phyloP scores from a whole-genome alignment of 2,888 invertebrate species.

The Drosophila hamatofila region DNA sequence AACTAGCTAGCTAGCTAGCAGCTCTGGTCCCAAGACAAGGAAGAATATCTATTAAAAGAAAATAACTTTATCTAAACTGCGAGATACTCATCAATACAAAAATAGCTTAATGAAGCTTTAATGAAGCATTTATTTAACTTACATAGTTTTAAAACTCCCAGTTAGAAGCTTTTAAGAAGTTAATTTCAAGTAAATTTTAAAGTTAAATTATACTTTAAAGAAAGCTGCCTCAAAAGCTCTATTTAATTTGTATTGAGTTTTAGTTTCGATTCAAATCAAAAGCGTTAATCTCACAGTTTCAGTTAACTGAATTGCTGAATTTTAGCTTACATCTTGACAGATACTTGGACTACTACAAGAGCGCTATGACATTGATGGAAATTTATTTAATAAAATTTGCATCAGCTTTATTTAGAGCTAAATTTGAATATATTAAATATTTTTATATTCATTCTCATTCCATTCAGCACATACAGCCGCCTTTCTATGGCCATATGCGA shows the following conservation, averaged over 20 bases:
- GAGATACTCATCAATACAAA: constrained; percentile 18
- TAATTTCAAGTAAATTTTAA: background rate
- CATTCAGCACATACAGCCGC: background rate
- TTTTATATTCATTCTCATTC: background rate
- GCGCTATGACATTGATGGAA: too few species aligned
- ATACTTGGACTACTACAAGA: too few species aligned
- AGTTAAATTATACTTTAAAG: background rate
- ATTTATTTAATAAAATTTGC: background rate
- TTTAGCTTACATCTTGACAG: too few species aligned
- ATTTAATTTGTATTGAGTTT: too few species aligned
- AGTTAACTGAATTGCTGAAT: background rate
- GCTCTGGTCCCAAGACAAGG: constrained; percentile 28
- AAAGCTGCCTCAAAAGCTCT: too few species aligned
- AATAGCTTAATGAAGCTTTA: too few species aligned
- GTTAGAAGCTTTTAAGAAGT: background rate
- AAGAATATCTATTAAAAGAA: background rate
- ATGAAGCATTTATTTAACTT: too few species aligned
- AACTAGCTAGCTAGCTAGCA: background rate
- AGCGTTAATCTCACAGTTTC: too few species aligned
- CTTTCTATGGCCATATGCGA: background rate
- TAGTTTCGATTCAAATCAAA: background rate
- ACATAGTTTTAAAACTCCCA: too few species aligned
- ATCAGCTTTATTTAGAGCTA: background rate
- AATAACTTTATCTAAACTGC: background rate
- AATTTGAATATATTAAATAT: background rate